A percentile compares a stretch with the other conserved stretches of the same genome.
Conservation (phyloP, 2,888 invertebrate genomes). For the Pyrocoelia pectoralis region DNA sequence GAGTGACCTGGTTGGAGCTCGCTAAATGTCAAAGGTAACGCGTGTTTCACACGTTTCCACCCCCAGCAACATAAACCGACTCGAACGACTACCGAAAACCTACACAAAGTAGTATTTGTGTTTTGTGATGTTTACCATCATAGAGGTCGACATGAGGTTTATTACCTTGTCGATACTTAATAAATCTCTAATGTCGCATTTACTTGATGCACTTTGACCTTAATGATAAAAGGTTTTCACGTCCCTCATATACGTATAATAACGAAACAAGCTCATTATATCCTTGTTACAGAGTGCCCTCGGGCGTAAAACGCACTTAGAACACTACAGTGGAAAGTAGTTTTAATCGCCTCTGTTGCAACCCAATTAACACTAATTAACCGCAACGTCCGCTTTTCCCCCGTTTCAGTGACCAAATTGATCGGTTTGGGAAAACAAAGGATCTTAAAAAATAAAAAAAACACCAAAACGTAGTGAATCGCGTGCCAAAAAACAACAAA, state of each 20-base stretch:
- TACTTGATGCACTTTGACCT: neutral
- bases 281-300: neutral
- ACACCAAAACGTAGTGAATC: no score
- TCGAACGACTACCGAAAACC: neutral
- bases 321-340: neutral
- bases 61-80: slow-evolving; percentile 10
- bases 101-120: neutral
- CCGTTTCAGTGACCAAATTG: no score
- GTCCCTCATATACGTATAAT: neutral
- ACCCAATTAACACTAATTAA: neutral
- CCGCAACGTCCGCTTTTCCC: no score
- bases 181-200: neutral
- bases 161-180: neutral
- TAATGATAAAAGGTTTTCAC: neutral
- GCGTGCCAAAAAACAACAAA: no score
- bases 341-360: neutral
- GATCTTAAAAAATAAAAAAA: no score
- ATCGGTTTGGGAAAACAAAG: no score
- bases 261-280: neutral
- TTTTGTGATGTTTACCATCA: neutral
- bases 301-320: neutral
- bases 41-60: slow-evolving; percentile 16
- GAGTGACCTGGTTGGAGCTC: slow-evolving; percentile 35
- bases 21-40: slow-evolving; percentile 43
- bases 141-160: neutral